Conservation (phyloP, 2,888 invertebrate genomes). For the Seira sanloemensis region DNA sequence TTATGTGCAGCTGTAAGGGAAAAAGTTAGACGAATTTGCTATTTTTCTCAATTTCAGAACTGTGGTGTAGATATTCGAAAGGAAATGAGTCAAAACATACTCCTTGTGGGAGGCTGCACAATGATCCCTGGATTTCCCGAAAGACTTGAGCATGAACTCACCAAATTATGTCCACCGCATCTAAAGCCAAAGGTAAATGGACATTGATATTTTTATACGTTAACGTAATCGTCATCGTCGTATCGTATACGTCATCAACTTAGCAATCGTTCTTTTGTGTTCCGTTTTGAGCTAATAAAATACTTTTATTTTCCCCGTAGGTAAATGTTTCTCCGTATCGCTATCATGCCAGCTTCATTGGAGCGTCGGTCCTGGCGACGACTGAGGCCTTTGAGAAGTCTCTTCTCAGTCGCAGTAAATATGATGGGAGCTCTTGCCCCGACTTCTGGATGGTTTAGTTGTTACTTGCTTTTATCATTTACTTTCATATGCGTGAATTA, state of each 20-base stretch:
- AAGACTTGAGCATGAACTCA: conserved; percentile 78
- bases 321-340: conserved; percentile 79
- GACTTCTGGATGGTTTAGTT: conserved; percentile 71
- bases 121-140: conserved; percentile 79
- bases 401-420: conserved; percentile 66
- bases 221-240: neutral
- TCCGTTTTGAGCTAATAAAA: too few species aligned
- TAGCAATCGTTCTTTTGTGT: too few species aligned
- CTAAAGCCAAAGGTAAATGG: conserved; percentile 77
- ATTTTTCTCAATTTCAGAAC: conserved; percentile 74
- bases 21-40: neutral
- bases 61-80: conserved; percentile 80
- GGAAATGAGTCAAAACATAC: conserved; percentile 79
- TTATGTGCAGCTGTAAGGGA: neutral
- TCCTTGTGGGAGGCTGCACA: conserved; percentile 79
- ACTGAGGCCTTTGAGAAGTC: conserved; percentile 73
- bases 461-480: neutral
- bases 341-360: conserved; percentile 79
- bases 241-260: neutral
- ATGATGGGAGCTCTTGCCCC: conserved; percentile 71
- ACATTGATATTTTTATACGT: neutral
- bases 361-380: conserved; percentile 78
- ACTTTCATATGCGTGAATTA: neutral
- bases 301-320: conserved; percentile 75
- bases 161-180: conserved; percentile 78